A percentile compares a stretch with the other conserved stretches of the same genome.
phyloP scores from a whole-genome alignment of 2,888 invertebrate species.

The Matsumyia berberina region DNA sequence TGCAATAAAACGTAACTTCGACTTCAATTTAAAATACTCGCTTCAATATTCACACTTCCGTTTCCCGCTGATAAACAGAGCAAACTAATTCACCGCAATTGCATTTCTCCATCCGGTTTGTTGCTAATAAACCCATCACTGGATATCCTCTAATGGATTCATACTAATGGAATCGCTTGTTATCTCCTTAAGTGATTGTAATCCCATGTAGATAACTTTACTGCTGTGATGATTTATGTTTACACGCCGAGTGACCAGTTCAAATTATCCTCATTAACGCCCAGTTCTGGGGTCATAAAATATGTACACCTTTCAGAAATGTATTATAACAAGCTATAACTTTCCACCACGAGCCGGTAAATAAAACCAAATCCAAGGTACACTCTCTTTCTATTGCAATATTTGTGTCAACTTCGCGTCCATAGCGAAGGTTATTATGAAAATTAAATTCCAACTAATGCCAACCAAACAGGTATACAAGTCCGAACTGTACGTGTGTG shows the following conservation, averaged over 20 bases:
- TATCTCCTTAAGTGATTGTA: constrained; percentile 30
- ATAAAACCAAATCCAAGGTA: constrained; percentile 37
- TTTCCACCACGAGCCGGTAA: constrained; percentile 7
- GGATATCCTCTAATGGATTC: constrained; percentile 9
- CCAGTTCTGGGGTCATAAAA: constrained; percentile 63
- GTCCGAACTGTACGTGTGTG: constrained; percentile 20
- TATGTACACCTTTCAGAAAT: constrained; percentile 25
- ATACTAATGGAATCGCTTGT: constrained; percentile 19
- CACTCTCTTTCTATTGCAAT: constrained; percentile 37
- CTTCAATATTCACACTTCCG: too few species aligned
- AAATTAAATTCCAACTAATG: constrained; percentile 66
- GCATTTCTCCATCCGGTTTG: background rate
- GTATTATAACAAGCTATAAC: constrained; percentile 41
- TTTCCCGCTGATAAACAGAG: too few species aligned
- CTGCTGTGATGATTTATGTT: constrained; percentile 51
- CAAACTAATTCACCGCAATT: background rate
- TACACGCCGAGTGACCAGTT: constrained; percentile 15
- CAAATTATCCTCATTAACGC: constrained; percentile 63
- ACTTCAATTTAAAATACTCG: too few species aligned
- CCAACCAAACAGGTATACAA: constrained; percentile 67
- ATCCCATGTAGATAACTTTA: constrained; percentile 38
- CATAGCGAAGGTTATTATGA: constrained; percentile 70
- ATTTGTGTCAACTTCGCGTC: constrained; percentile 44
- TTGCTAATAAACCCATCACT: background rate
- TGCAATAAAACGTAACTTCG: too few species aligned